Evolutionary conservation across 2,888 invertebrate genomes (phyloP).

Genomic region (Celastrina argiolus): DNA sequence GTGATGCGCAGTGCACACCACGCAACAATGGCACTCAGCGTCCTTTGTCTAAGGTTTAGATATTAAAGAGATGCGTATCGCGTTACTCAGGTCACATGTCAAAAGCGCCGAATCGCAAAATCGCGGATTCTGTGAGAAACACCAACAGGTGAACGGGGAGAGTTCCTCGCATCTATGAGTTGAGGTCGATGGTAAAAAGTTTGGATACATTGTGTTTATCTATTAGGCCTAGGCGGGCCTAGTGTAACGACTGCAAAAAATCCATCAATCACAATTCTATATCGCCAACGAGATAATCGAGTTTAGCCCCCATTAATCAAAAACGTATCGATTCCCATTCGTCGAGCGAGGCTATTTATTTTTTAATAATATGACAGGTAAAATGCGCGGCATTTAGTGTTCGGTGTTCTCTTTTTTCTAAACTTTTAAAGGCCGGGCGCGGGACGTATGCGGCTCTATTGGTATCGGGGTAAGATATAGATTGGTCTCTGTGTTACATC

Average conservation of each 20-base stretch:
- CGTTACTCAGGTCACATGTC: constrained; percentile 56
- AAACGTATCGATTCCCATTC: constrained; percentile 69
- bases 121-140: constrained; percentile 36
- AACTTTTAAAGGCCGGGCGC: constrained; percentile 29
- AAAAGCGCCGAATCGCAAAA: constrained; percentile 49
- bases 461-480: constrained; percentile 28
- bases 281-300: constrained; percentile 67
- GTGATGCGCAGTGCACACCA: not conserved
- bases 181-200: constrained; percentile 28
- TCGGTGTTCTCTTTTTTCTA: constrained; percentile 50
- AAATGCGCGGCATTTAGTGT: constrained; percentile 74
- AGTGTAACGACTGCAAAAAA: constrained; percentile 43
- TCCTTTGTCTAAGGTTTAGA: constrained; percentile 16
- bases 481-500: constrained; percentile 27
- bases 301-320: constrained; percentile 67
- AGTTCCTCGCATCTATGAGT: constrained; percentile 27
- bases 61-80: constrained; percentile 48
- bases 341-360: constrained; percentile 58
- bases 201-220: constrained; percentile 39
- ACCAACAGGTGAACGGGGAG: constrained; percentile 67
- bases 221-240: constrained; percentile 53
- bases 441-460: constrained; percentile 25
- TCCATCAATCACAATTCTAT: constrained; percentile 45
- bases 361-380: constrained; percentile 75
- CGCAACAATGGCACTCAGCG: constrained; percentile 30